Base-by-base conservation (phyloP, 2,888 invertebrate species). In the Vesta saturnalis region DNA sequence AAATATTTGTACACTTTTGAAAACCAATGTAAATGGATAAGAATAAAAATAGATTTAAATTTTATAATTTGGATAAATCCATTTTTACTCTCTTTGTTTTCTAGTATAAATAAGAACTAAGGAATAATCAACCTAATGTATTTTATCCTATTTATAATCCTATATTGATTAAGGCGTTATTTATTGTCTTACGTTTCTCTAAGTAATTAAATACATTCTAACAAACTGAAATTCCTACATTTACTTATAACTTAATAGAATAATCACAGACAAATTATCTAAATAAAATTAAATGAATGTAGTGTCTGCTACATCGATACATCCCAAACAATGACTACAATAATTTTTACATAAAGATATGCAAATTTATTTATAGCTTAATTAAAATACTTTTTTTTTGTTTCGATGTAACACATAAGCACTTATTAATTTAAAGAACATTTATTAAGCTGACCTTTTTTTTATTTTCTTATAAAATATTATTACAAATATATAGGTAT, bases 121-220 rank as follows among this genome's bases (percentile, higher is more conserved):
- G 16, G 49, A 58, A 64, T 46, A 15, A 35, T 54, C 35, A 64
- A 49, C 18, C 21, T 52, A 60, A 67, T 30, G 18, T 47, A 58
- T 12, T 67, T 62, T 54, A 63, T 5, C 30, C 54, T 63, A 59
- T 54, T 23, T 60, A 60, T 67, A 65, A 56, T 55, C n/a, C 64
- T 68, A 69, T 69, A 39, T 70, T 65, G 71, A 71, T 52, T 79
- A 80, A 80, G 80, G 80, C 80, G 74, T 30, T 75, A 75, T 74
- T 81, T 81, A 81, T 81, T 81, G 81, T 82, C 81, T 77, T 79
- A 76, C 73, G 81, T 82, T 82, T 75, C 79, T 74, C 78, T 79
- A n/a, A n/a, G n/a, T n/a, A 77, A 75, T 70, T 71, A 67, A 70
- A 60, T 66, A n/a, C 16, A 68, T 52, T 63, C 49, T 60, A 39